These are phyloP conservation scores for Cryptops parisi DNA, from an alignment of 2,888 invertebrate species.

Conservation along the genomic window DNA sequence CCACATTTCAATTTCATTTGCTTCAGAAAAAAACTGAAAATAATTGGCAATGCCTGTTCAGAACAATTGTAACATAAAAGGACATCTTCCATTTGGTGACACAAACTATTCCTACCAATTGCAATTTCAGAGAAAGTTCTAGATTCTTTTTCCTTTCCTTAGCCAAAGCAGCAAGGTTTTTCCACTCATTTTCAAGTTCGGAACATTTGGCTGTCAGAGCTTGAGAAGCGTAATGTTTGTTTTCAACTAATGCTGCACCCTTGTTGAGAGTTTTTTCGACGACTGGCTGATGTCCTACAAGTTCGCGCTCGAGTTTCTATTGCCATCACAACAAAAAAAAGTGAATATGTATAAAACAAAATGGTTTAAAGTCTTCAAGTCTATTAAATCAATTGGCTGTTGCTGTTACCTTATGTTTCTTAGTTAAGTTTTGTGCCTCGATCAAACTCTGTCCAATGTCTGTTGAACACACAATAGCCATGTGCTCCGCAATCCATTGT, in stretches of 20 bases:
- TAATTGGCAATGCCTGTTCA: background rate
- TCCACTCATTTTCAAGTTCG: constrained; percentile 57
- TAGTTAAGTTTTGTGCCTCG: constrained; percentile 78
- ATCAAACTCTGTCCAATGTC: constrained; percentile 67
- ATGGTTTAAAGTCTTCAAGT: too few species aligned
- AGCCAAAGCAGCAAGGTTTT: constrained; percentile 52
- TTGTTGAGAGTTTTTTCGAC: constrained; percentile 67
- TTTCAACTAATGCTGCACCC: constrained; percentile 57
- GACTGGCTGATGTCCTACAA: constrained; percentile 67
- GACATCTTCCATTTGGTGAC: too few species aligned
- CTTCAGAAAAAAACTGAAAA: constrained; percentile 59
- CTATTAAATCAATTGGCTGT: too few species aligned
- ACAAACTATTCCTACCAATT: constrained; percentile 49
- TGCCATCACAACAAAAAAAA: too few species aligned
- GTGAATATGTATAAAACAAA: constrained; percentile 1
- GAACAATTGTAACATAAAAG: background rate
- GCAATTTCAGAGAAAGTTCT: constrained; percentile 72
- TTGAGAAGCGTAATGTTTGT: constrained; percentile 61
- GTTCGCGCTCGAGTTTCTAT: constrained; percentile 70
- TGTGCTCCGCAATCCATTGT: constrained; percentile 87
- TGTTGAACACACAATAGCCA: constrained; percentile 57
- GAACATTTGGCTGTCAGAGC: constrained; percentile 61
- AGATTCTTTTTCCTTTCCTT: constrained; percentile 57
- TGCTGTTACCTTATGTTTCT: constrained; percentile 69
- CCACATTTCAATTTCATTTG: constrained; percentile 85